Evolutionary conservation across 2,113 vertebrate genomes (phyloP).

Genomic region (Vicugna pacos): DNA sequence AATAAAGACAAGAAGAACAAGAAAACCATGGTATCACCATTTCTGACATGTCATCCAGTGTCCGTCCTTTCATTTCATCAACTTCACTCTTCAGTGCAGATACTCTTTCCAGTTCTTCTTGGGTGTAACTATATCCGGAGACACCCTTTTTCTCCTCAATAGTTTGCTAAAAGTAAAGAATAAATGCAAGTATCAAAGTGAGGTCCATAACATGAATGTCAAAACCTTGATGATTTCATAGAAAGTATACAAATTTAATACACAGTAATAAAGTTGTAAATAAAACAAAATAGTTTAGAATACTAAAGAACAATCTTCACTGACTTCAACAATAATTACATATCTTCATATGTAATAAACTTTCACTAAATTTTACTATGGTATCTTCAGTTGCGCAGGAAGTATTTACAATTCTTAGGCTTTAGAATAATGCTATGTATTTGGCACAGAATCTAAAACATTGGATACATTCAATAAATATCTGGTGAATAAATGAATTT

Average conservation of each 20-base stretch:
- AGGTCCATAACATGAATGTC: background rate
- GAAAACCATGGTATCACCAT: constrained; percentile 90
- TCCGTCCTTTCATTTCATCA: constrained; percentile 96
- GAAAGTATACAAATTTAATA: constrained; percentile 8
- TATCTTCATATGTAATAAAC: background rate
- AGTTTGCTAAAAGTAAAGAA: constrained; percentile 89
- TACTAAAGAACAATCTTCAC: background rate
- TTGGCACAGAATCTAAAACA: background rate
- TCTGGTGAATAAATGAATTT: background rate
- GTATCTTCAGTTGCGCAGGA: background rate
- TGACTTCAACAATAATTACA: constrained; percentile 9
- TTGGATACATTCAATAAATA: background rate
- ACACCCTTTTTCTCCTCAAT: constrained; percentile 95
- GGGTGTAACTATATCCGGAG: constrained; percentile 95
- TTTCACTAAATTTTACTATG: background rate
- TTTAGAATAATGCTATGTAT: background rate
- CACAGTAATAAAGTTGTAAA: constrained; percentile 18
- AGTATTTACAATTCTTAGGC: constrained; percentile 1
- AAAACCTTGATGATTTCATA: background rate
- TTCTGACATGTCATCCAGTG: constrained; percentile 96
- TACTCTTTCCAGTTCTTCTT: constrained; percentile 96
- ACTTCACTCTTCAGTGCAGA: constrained; percentile 97
- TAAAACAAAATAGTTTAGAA: constrained; percentile 56
- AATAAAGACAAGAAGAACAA: background rate
- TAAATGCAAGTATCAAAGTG: background rate